Percentiles rank a stretch among this genome's conserved stretches.
These are phyloP conservation scores for Trochalopteron elliotii DNA, from an alignment of 2,113 vertebrate species.

Conservation along the genomic window DNA sequence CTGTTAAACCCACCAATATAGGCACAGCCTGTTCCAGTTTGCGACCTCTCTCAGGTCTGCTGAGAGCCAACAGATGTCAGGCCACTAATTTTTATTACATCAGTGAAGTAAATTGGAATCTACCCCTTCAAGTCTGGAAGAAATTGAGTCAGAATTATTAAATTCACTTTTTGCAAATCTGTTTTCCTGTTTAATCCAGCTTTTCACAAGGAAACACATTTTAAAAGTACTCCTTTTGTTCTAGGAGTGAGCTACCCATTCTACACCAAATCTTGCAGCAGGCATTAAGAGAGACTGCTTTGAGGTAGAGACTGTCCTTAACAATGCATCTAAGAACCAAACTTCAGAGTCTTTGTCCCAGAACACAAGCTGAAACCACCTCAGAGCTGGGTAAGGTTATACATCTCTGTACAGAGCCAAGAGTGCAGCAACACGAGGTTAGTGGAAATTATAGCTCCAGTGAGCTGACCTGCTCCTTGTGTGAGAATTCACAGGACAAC, in stretches of 20 bases:
- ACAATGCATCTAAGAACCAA: neutral
- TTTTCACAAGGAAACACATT: neutral
- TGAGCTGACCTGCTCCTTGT: accelerated
- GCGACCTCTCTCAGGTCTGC: neutral
- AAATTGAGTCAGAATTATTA: neutral
- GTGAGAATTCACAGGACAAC: accelerated
- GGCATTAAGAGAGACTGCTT: neutral
- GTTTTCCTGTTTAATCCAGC: neutral
- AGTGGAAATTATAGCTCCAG: neutral
- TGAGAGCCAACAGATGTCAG: neutral
- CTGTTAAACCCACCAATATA: neutral
- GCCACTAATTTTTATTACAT: neutral
- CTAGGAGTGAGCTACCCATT: neutral
- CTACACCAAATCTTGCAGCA: neutral
- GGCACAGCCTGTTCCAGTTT: neutral
- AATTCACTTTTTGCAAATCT: neutral
- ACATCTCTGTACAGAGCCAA: neutral
- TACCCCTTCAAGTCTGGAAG: neutral
- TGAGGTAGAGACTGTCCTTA: neutral
- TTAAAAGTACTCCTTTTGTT: neutral
- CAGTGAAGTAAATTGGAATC: neutral
- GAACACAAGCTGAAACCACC: neutral
- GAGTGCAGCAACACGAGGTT: neutral
- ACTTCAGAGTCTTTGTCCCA: neutral
- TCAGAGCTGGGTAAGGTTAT: neutral